Base-by-base conservation (phyloP, 1,140 invertebrate genomes). In the Homarus americanus region DNA sequence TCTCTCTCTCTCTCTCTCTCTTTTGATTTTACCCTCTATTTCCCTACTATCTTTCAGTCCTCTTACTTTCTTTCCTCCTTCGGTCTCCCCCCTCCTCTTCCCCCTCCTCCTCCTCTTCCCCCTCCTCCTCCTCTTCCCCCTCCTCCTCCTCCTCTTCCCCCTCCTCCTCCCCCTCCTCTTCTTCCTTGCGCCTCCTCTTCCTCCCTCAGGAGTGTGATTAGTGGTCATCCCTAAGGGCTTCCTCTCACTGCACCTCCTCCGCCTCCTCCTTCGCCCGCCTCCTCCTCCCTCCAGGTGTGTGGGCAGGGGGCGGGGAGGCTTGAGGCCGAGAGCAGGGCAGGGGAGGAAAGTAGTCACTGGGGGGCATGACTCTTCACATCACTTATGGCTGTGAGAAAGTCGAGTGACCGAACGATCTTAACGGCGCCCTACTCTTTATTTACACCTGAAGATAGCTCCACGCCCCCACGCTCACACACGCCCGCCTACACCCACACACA, bases 161-260 rank as follows among this genome's bases (percentile, higher is more conserved):
- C 38, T 78, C 24, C 38, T 78, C 41, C 38, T 41, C 75, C 75
- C 15, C 44, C 44, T 78, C 75, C 75, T 78, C 75, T 41, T 41
- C 38, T 38, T 78, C 38, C 75, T 38, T 75, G 5, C 15, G 5
- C 44, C 15, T 49, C 44, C 15, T 49, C 44, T 15, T 49, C 44
- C 44, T 49, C 5, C 44, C 15, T 49, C n/a, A n/a, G n/a, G n/a
- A n/a, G n/a, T n/a, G n/a, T n/a, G n/a, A n/a, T n/a, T n/a, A n/a
- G n/a, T n/a, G n/a, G n/a, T n/a, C n/a, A n/a, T n/a, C n/a, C n/a
- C n/a, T n/a, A n/a, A n/a, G n/a, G n/a, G n/a, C n/a, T n/a, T n/a
- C n/a, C 44, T 49, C 5, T 49, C 44, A 49, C 44, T 49, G 5
- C 44, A 49, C 44, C 44, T n/a, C n/a, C n/a, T n/a, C n/a, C n/a